Conservation (phyloP, 2,888 invertebrate species). For the Podotricha telesiphe region DNA sequence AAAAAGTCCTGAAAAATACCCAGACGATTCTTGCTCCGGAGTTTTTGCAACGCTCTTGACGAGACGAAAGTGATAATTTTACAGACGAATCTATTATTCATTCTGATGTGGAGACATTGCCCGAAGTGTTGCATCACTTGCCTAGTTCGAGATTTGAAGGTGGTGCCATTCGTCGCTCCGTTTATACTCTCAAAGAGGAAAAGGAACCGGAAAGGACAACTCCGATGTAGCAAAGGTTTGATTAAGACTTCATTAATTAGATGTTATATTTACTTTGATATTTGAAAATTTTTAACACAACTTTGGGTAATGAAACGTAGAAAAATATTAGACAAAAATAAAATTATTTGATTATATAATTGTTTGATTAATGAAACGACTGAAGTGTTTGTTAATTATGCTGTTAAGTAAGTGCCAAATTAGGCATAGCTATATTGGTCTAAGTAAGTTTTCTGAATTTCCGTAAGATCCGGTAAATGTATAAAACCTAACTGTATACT, state of each 20-base stretch:
- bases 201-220: conserved; percentile 63
- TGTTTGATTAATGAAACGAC: conserved; percentile 62
- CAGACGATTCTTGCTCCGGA: conserved; percentile 75
- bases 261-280: conserved; percentile 13
- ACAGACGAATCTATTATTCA: conserved; percentile 73
- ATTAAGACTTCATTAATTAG: conserved; percentile 21
- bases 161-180: conserved; percentile 69
- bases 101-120: conserved; percentile 74
- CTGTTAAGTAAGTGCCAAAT: conserved; percentile 55
- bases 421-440: conserved; percentile 35
- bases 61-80: conserved; percentile 72
- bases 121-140: conserved; percentile 78
- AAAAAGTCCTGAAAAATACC: conserved; percentile 68
- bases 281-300: conserved; percentile 26
- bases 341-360: conserved; percentile 42
- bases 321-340: conserved; percentile 40
- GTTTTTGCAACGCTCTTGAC: conserved; percentile 78
- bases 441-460: conserved; percentile 27
- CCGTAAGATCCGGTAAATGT: conserved; percentile 32
- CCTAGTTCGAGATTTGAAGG: conserved; percentile 67
- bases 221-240: conserved; percentile 36
- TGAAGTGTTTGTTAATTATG: conserved; percentile 74
- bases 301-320: conserved; percentile 39
- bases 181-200: conserved; percentile 70
- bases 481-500: conserved; percentile 34